These are phyloP conservation scores for Meleagris gallopavo DNA, from an alignment of 2,113 vertebrate species.

Conservation along the genomic window DNA sequence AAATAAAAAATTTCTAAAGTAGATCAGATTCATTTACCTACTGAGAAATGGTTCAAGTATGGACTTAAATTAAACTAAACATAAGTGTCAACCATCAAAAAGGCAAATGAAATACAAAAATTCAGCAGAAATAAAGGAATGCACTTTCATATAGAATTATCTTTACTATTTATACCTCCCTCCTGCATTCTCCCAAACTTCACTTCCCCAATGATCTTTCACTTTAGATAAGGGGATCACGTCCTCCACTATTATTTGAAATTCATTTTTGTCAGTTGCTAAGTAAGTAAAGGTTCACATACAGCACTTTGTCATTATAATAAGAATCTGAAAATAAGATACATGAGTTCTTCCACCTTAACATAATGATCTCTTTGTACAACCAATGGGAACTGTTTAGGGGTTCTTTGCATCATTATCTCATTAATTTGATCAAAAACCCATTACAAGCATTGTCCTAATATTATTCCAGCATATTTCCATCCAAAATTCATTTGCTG, in stretches of 20 bases:
- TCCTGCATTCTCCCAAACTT: background rate
- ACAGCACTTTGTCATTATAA: background rate
- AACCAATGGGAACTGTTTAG: background rate
- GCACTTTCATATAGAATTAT: background rate
- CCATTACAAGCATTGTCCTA: background rate
- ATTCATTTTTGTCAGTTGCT: background rate
- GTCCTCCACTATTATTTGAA: background rate
- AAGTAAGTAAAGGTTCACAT: background rate
- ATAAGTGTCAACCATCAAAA: background rate
- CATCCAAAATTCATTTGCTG: accelerated
- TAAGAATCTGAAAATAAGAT: background rate
- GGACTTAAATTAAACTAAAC: background rate
- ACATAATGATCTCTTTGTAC: background rate
- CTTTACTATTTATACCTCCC: background rate
- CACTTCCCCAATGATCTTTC: background rate
- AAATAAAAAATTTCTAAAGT: background rate
- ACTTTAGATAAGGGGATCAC: background rate
- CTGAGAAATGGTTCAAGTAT: background rate
- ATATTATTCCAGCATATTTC: background rate
- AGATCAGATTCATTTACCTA: background rate
- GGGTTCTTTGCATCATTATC: background rate
- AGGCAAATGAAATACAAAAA: background rate
- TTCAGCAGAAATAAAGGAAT: background rate
- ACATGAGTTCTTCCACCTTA: background rate
- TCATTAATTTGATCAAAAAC: background rate